Evolutionary conservation across 2,113 vertebrate species (phyloP).

Genomic region (Pao palembangensis): DNA sequence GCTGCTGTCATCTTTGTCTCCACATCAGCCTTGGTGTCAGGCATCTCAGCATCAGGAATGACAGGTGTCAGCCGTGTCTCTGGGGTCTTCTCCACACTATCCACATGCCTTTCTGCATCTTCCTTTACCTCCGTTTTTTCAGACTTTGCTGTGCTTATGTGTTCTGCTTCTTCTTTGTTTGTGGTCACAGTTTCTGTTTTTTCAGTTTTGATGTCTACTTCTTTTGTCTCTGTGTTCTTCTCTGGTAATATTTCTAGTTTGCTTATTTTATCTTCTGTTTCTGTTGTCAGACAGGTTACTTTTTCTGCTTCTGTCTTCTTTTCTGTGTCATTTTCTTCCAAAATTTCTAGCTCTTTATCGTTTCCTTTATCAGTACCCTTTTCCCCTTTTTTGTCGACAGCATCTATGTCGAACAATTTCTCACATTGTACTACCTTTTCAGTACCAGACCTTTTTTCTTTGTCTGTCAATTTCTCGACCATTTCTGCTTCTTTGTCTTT

Average conservation of each 20-base stretch:
- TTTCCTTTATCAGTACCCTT: background rate
- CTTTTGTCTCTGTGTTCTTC: slow-evolving; percentile 18
- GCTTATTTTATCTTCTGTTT: slow-evolving; percentile 16
- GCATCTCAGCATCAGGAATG: slow-evolving; percentile 34
- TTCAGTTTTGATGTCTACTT: slow-evolving; percentile 22
- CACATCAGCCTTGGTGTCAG: slow-evolving; percentile 19
- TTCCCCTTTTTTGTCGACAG: slow-evolving; percentile 1
- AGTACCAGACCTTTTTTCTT: background rate
- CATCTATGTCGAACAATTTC: background rate
- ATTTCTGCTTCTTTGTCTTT: slow-evolving; percentile 1
- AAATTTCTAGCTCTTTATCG: slow-evolving; percentile 7
- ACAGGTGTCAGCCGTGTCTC: slow-evolving; percentile 23
- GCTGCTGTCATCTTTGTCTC: slow-evolving; percentile 16
- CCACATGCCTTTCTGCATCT: slow-evolving; percentile 15
- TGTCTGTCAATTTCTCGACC: slow-evolving; percentile 14
- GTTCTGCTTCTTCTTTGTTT: slow-evolving; percentile 16
- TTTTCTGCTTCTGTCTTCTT: slow-evolving; percentile 8
- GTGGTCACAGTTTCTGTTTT: background rate
- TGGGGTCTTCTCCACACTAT: slow-evolving; percentile 35
- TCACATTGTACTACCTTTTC: background rate
- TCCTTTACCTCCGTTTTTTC: slow-evolving; percentile 38
- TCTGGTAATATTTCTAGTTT: slow-evolving; percentile 20
- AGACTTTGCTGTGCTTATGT: slow-evolving; percentile 24
- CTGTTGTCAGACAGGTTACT: slow-evolving; percentile 15
- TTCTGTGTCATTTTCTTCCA: slow-evolving; percentile 8